These are phyloP conservation scores for Calypte anna DNA, from an alignment of 2,113 vertebrate genomes.

Conservation along the genomic window DNA sequence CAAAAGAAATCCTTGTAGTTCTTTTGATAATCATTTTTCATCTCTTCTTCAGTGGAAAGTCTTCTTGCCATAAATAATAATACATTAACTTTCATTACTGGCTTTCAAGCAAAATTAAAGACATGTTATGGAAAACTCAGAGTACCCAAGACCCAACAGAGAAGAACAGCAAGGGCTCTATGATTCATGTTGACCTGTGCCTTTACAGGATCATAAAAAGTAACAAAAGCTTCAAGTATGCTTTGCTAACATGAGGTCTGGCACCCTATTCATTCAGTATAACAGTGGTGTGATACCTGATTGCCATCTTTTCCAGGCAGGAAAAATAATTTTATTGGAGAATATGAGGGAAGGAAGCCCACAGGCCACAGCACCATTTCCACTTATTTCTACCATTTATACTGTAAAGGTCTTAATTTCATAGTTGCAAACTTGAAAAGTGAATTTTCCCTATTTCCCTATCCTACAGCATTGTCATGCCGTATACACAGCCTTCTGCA, in stretches of 20 bases:
- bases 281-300: fast-evolving
- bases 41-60: background rate
- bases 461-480: background rate
- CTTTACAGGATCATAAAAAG: background rate
- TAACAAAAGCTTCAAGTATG: background rate
- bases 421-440: background rate
- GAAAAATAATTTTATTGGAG: background rate
- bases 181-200: background rate
- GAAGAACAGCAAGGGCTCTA: background rate
- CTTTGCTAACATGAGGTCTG: background rate
- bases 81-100: background rate
- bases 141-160: background rate
- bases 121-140: background rate
- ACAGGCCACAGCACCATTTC: background rate
- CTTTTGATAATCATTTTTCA: background rate
- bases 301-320: background rate
- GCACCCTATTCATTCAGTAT: background rate
- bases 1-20: background rate
- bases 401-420: background rate
- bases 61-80: background rate
- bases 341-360: background rate
- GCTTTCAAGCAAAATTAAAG: background rate
- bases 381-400: background rate
- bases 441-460: background rate
- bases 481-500: background rate